These are phyloP conservation scores for Rhamnusium bicolor DNA, from an alignment of 2,888 invertebrate species.

Conservation along the genomic window DNA sequence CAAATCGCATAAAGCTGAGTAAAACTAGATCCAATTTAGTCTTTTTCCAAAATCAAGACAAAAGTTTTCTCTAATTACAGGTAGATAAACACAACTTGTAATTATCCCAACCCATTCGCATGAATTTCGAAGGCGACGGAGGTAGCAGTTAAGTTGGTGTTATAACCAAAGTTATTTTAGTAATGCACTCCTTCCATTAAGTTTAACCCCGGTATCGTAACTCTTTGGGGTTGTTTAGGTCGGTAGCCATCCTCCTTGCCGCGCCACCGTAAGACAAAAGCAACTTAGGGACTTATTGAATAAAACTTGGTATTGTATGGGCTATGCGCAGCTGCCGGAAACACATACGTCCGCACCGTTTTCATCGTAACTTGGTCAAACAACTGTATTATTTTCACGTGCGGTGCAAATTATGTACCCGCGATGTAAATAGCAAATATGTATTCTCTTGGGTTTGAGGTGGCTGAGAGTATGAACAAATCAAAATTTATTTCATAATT, in stretches of 20 bases:
- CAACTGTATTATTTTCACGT: slow-evolving; percentile 55
- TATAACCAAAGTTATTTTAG: slow-evolving; percentile 68
- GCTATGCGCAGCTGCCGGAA: slow-evolving; percentile 61
- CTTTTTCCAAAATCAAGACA: slow-evolving; percentile 30
- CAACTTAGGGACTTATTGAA: slow-evolving; percentile 64
- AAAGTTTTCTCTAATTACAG: slow-evolving; percentile 24
- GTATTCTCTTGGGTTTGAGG: background rate
- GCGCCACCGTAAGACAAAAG: slow-evolving; percentile 57
- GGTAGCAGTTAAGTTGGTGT: slow-evolving; percentile 60
- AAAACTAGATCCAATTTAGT: slow-evolving; percentile 10
- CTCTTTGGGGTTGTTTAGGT: slow-evolving; percentile 55
- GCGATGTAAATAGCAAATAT: background rate
- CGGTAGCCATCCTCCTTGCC: slow-evolving; percentile 41
- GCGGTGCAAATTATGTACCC: background rate
- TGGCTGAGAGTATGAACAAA: background rate
- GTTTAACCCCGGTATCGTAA: slow-evolving; percentile 54
- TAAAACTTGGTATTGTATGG: slow-evolving; percentile 59
- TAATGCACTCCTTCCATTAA: slow-evolving; percentile 67
- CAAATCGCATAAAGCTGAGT: too few relatives aligned
- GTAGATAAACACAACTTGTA: slow-evolving; percentile 23
- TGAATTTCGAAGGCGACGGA: slow-evolving; percentile 46
- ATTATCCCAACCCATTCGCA: slow-evolving; percentile 47
- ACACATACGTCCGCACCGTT: slow-evolving; percentile 44
- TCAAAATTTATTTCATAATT: too few relatives aligned
- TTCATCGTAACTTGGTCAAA: slow-evolving; percentile 52